These are phyloP conservation scores for Spilosoma lubricipeda DNA, from an alignment of 2,888 invertebrate genomes.

Conservation along the genomic window DNA sequence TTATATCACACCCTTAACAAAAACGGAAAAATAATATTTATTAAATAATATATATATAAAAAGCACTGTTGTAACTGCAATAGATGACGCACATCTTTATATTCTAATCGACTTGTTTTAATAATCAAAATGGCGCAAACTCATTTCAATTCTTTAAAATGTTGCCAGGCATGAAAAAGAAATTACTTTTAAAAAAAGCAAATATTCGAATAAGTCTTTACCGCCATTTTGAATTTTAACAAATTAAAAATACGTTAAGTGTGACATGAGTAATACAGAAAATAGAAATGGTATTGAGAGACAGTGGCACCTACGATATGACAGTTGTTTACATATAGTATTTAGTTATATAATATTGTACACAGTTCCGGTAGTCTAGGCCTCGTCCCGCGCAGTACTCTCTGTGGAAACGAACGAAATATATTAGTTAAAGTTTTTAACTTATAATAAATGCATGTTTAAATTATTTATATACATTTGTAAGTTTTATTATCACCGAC, in stretches of 20 bases:
- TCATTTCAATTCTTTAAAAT: conserved; percentile 17
- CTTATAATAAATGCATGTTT: neutral
- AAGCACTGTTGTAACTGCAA: conserved; percentile 59
- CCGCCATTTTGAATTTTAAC: conserved; percentile 21
- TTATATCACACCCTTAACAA: neutral
- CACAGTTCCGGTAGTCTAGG: conserved; percentile 73
- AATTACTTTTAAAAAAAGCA: neutral
- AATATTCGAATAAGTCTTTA: neutral
- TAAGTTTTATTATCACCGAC: neutral
- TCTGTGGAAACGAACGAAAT: conserved; percentile 55
- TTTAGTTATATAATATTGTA: conserved; percentile 57
- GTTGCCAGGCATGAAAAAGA: neutral
- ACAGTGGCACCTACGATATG: conserved; percentile 63
- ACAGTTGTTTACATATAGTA: conserved; percentile 58
- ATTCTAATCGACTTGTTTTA: neutral
- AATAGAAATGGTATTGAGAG: conserved; percentile 43
- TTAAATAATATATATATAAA: conserved; percentile 5
- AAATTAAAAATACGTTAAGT: neutral
- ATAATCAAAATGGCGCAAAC: conserved; percentile 33
- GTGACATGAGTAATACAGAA: conserved; percentile 22
- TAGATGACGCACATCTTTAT: conserved; percentile 48
- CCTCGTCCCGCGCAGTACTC: conserved; percentile 72
- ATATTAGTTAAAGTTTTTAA: conserved; percentile 1
- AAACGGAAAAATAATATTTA: neutral
- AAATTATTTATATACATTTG: neutral